Evolutionary conservation across 2,888 invertebrate species (phyloP), one percentile per base, ranked within the genome.

Genomic region (Apotomis capreana): DNA sequence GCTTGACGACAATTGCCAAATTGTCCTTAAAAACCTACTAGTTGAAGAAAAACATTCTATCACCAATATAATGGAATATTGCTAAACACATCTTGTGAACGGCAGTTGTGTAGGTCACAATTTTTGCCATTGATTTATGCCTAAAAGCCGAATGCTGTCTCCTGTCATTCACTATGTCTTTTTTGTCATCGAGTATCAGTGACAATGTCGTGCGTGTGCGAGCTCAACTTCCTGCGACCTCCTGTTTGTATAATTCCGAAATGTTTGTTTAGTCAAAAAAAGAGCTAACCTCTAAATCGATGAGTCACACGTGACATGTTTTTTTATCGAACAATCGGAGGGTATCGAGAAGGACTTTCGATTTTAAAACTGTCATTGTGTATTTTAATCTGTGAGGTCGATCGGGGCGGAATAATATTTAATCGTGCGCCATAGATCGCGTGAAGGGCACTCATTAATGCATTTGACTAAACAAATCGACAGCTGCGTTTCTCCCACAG

Each of bases 401-500:
- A 15, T 60, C 62, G 40, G 64, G 68, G 68, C 58, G 58, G 62
- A 63, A 72, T 72, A 72, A 72, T 72, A 72, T 72, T 59, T 51
- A 68, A 68, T 72, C 72, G 68, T 58, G 68, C 68, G 63, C 71
- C 67, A 68, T 68, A 68, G 67, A 68, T 72, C 63, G 68, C 72
- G 68, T 72, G 72, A 68, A 72, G 72, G 80, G 79, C 74, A 76
- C 77, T 82, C 82, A 82, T 87, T 83, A 85, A 88, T 86, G 87
- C 84, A 89, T 88, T 88, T 85, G 80, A 78, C 84, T 82, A 84
- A 87, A 88, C 87, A 87, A 89, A 89, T 87, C 81, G 86, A 84
- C 82, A 81, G 79, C 80, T 81, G 81, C 80, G 65, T 72, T 70
- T 85, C 83, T 83, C 80, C 77, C 80, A 78, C 81, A 81, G 79